A percentile compares a stretch with the other conserved stretches of the same genome.
Conservation (phyloP, 2,797 vertebrate genomes). For the Cetoscarus ocellatus region DNA sequence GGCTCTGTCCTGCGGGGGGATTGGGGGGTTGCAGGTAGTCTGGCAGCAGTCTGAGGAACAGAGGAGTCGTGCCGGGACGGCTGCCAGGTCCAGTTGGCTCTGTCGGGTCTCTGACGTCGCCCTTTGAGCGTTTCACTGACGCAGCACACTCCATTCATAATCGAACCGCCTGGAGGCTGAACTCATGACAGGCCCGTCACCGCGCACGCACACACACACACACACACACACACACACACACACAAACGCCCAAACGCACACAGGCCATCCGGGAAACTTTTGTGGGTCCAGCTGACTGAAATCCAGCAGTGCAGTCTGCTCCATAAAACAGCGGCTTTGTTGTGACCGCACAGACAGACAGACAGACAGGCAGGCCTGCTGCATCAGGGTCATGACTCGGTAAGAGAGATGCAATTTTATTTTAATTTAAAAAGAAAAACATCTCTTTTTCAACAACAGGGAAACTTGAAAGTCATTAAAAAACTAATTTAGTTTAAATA, state of each 20-base stretch:
- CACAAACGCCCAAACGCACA: slow-evolving; percentile 5
- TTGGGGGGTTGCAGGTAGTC: slow-evolving; percentile 3
- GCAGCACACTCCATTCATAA: slow-evolving; percentile 63
- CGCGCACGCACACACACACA: slow-evolving; percentile 27
- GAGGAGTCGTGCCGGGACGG: slow-evolving; percentile 24
- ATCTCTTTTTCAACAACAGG: background rate
- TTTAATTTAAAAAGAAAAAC: background rate
- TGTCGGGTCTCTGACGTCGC: slow-evolving; percentile 44
- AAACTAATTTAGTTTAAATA: too few relatives aligned
- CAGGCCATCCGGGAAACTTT: slow-evolving; percentile 12
- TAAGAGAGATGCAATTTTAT: slow-evolving; percentile 23
- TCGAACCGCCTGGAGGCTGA: slow-evolving; percentile 57
- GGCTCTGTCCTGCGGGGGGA: slow-evolving; percentile 7
- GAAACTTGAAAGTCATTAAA: too few relatives aligned
- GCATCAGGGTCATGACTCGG: slow-evolving; percentile 10
- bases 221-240: slow-evolving; percentile 23
- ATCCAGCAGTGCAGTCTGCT: slow-evolving; percentile 10
- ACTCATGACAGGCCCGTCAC: slow-evolving; percentile 8
- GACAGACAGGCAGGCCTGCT: background rate
- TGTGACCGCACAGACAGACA: slow-evolving; percentile 18
- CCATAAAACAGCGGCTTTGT: slow-evolving; percentile 20
- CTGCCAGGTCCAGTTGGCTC: slow-evolving; percentile 44
- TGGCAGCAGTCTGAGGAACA: slow-evolving; percentile 33
- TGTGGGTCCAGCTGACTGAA: slow-evolving; percentile 11
- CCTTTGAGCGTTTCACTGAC: slow-evolving; percentile 62